Percentiles rank a stretch among this genome's conserved stretches.
Conservation (phyloP, 2,888 invertebrate species). For the Nyleta sp. region DNA sequence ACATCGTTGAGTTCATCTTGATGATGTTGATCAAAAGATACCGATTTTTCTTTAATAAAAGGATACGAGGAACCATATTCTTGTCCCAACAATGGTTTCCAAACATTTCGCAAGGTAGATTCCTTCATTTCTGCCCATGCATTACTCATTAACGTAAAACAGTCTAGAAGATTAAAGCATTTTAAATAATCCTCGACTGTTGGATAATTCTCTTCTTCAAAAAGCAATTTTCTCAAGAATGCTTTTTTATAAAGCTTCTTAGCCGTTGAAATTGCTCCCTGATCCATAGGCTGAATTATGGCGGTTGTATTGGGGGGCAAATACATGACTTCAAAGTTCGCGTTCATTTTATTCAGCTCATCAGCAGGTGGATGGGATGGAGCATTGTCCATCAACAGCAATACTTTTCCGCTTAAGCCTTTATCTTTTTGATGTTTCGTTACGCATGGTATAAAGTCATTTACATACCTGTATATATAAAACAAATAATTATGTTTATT, state of each 20-base stretch:
- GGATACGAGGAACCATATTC: neutral
- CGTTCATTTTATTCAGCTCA: slow-evolving; percentile 37
- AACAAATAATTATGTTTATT: too few species aligned
- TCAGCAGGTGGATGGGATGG: slow-evolving; percentile 58
- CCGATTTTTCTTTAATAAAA: neutral
- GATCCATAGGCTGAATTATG: slow-evolving; percentile 71
- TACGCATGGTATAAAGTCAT: slow-evolving; percentile 64
- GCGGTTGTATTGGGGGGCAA: slow-evolving; percentile 67
- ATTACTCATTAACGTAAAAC: slow-evolving; percentile 62
- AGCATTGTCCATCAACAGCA: slow-evolving; percentile 65
- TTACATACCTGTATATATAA: slow-evolving; percentile 1
- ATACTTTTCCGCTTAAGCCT: slow-evolving; percentile 44
- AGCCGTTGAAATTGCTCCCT: slow-evolving; percentile 66
- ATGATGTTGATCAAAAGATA: neutral
- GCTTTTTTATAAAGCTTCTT: slow-evolving; percentile 69
- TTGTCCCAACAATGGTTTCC: slow-evolving; percentile 51
- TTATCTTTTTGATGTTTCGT: slow-evolving; percentile 35
- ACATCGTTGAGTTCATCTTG: neutral
- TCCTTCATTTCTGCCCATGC: slow-evolving; percentile 64
- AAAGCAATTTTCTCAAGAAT: slow-evolving; percentile 44
- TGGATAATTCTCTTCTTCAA: slow-evolving; percentile 52
- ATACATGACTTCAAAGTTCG: slow-evolving; percentile 64
- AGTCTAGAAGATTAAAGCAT: slow-evolving; percentile 62
- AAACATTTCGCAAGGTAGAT: slow-evolving; percentile 57
- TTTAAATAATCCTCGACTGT: slow-evolving; percentile 41